Evolutionary conservation across 2,888 invertebrate species (phyloP).

Genomic region (Hydropsyche betteni): DNA sequence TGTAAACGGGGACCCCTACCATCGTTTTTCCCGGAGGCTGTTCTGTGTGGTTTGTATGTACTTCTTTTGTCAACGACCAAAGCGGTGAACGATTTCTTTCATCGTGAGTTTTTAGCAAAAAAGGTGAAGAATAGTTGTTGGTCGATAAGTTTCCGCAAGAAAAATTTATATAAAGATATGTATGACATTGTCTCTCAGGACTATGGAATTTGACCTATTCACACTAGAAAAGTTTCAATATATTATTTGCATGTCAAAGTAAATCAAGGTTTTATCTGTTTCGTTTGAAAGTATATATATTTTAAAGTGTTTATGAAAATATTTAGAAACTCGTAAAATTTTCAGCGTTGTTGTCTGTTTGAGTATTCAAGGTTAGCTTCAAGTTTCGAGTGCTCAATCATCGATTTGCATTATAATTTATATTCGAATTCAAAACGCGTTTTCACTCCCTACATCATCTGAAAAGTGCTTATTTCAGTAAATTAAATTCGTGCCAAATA

Average conservation of each 20-base stretch:
- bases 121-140: constrained; percentile 23
- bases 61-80: constrained; percentile 15
- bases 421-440: neutral
- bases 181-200: too few relatives aligned
- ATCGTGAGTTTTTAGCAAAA: neutral
- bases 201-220: too few relatives aligned
- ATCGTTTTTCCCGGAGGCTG: neutral
- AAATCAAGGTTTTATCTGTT: too few relatives aligned
- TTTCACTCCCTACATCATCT: too few relatives aligned
- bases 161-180: constrained; percentile 2
- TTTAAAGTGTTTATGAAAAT: too few relatives aligned
- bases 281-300: too few relatives aligned
- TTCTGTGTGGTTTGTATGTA: constrained; percentile 9
- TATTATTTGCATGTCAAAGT: too few relatives aligned
- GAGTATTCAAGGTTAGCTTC: too few relatives aligned
- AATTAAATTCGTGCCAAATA: constrained; percentile 8
- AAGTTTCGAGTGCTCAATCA: too few relatives aligned
- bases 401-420: neutral
- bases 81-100: constrained; percentile 13
- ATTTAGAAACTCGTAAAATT: too few relatives aligned
- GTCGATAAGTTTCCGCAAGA: constrained; percentile 1
- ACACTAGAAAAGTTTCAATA: too few relatives aligned
- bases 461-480: constrained; percentile 2
- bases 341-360: too few relatives aligned
- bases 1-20: neutral